These are phyloP conservation scores for Hesperia comma DNA, from an alignment of 2,888 invertebrate species.

Conservation along the genomic window DNA sequence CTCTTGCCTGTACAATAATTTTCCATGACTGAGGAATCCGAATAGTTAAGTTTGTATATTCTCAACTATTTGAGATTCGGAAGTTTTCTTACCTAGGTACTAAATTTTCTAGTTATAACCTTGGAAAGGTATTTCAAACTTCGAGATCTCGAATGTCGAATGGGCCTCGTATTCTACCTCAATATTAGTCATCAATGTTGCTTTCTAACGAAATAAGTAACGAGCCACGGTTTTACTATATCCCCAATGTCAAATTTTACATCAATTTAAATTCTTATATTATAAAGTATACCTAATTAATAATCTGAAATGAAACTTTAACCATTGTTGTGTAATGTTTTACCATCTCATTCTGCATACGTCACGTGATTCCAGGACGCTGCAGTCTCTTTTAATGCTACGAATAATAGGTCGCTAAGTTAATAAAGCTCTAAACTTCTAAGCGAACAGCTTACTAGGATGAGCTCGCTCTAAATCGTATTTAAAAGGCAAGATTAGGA, in stretches of 20 bases:
- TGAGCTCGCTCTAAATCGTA: background rate
- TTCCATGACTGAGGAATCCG: background rate
- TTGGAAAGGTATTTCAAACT: no score
- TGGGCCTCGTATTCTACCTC: no score
- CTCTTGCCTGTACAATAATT: background rate
- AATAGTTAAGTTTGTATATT: background rate
- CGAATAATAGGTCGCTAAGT: background rate
- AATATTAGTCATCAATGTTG: no score
- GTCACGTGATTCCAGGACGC: background rate
- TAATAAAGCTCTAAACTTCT: slow-evolving; percentile 3
- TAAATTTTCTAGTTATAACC: no score
- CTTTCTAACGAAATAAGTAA: no score
- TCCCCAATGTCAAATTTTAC: no score
- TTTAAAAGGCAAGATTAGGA: slow-evolving; percentile 1
- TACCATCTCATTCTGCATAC: background rate
- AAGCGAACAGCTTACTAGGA: background rate
- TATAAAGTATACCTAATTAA: no score
- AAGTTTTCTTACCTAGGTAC: no score
- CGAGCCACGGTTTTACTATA: no score
- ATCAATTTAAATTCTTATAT: no score
- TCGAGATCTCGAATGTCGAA: no score
- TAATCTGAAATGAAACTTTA: background rate
- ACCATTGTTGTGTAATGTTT: background rate
- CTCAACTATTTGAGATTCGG: no score
- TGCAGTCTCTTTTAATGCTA: background rate